Evolutionary conservation across 2,113 vertebrate genomes (phyloP), one percentile per base, ranked within the genome.

Genomic region (Pungitius pungitius): DNA sequence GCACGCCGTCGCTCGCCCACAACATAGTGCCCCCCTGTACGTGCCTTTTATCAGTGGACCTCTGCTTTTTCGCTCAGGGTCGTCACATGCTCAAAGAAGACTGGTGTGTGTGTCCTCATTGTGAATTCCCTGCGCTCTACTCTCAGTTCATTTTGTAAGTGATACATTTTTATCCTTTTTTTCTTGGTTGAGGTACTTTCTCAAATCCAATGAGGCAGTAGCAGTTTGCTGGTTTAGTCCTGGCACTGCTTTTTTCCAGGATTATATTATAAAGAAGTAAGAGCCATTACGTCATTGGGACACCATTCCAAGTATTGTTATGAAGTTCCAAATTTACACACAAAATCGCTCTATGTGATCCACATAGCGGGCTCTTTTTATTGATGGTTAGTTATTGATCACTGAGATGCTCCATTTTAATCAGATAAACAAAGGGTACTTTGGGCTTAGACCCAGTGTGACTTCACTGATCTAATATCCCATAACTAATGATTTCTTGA

Each of bases 81-180:
- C 96, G 94, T 40, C 98, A 99, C 12, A 97, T 99, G 97, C 78
- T 96, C 57, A 95, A 93, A 7, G 95, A 96, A 8, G 96, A 99
- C 62, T 99, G 97, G 98, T 96, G 94, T 0, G 86, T 93, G 65
- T 99, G 98, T 89, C 96, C 98, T 0, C 95, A 95, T 39, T 99
- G 98, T 18, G 92, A 95, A 85, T 99, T 98, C 18, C 97, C 98
- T 39, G 96, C 96, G 2, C 94, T 99, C 17, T 94, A 95, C 73
- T 96, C 96, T 0, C 94, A 99, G 83, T 94, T 98, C 64, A 94
- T 88, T 65, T 87, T 61, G 98, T 99, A 93, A 95, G 96, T 95
- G 26, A 22, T 13, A 2, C 8, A 12, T 62, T 27, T 18, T 3
- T 0, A 11, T 17, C 2, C 11, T 13, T 17, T 8, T 14, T 10